These are phyloP conservation scores for Trachelipus rathkii DNA, from an alignment of 1,140 invertebrate genomes.

Conservation along the genomic window DNA sequence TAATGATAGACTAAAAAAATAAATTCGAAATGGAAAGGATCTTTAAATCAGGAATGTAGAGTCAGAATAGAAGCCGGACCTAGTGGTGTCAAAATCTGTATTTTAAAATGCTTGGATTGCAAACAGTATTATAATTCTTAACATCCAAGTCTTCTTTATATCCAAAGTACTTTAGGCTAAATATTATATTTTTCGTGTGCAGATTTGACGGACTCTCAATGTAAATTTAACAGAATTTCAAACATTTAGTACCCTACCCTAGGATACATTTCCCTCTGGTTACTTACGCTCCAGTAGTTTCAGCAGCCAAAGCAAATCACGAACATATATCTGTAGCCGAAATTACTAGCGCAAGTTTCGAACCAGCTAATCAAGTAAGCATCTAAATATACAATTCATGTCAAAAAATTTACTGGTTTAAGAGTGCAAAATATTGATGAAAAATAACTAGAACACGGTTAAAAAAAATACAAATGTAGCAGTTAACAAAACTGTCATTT, in stretches of 20 bases:
- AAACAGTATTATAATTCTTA: too few relatives aligned
- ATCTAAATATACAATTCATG: too few relatives aligned
- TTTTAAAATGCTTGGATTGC: too few relatives aligned
- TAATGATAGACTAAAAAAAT: too few relatives aligned
- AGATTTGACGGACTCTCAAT: slow-evolving; percentile 86
- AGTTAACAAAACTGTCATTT: slow-evolving; percentile 59
- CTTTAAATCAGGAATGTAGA: too few relatives aligned
- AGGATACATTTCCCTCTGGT: slow-evolving; percentile 71
- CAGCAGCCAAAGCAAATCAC: slow-evolving; percentile 64
- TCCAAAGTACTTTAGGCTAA: slow-evolving; percentile 70
- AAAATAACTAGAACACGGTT: slow-evolving; percentile 46
- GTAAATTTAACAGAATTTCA: slow-evolving; percentile 87
- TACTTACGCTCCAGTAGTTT: slow-evolving; percentile 72
- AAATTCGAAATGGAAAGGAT: too few relatives aligned
- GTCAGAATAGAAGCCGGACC: too few relatives aligned
- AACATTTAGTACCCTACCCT: slow-evolving; percentile 74
- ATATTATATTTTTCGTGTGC: slow-evolving; percentile 74
- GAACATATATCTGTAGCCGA: slow-evolving; percentile 71
- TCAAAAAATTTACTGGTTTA: too few relatives aligned
- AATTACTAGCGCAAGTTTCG: slow-evolving; percentile 76
- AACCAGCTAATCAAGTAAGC: slow-evolving; percentile 71
- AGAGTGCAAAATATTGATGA: too few relatives aligned
- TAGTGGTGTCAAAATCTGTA: too few relatives aligned
- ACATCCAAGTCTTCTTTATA: slow-evolving; percentile 59
- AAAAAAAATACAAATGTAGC: too few relatives aligned